Conservation (phyloP, 2,888 invertebrate genomes). For the Zele albiditarsus region DNA sequence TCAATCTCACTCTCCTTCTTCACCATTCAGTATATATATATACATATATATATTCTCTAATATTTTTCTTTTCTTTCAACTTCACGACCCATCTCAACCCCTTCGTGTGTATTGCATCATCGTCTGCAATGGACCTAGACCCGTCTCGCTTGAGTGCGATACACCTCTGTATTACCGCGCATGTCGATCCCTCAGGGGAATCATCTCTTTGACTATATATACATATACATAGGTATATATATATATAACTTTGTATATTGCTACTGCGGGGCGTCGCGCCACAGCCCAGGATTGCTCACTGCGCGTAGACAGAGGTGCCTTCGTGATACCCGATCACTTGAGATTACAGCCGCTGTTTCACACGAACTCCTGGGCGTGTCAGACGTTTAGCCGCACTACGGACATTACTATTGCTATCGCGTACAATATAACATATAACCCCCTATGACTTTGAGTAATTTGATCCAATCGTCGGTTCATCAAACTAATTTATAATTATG, state of each 20-base stretch:
- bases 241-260: neutral
- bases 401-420: neutral
- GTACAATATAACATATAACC: neutral
- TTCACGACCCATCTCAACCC: slow-evolving; percentile 12
- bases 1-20: slow-evolving; percentile 37
- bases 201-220: neutral
- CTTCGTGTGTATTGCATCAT: slow-evolving; percentile 1
- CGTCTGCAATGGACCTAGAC: neutral
- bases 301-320: slow-evolving; percentile 21
- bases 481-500: slow-evolving; percentile 5
- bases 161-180: slow-evolving; percentile 8
- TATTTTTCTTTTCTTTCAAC: slow-evolving; percentile 40
- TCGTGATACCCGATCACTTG: slow-evolving; percentile 36
- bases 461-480: slow-evolving; percentile 5
- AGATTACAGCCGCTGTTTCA: slow-evolving; percentile 51
- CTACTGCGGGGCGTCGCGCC: slow-evolving; percentile 13
- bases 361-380: slow-evolving; percentile 52
- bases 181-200: slow-evolving; percentile 2
- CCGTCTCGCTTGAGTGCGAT: slow-evolving; percentile 4
- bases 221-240: neutral
- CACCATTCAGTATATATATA: neutral
- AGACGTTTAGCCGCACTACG: slow-evolving; percentile 47
- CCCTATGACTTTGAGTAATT: slow-evolving; percentile 18
- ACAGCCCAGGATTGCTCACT: slow-evolving; percentile 2
- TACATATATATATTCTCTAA: slow-evolving; percentile 23